Evolutionary conservation across 2,797 vertebrate species (phyloP).

Genomic region (Stomatorhinus walkeri): DNA sequence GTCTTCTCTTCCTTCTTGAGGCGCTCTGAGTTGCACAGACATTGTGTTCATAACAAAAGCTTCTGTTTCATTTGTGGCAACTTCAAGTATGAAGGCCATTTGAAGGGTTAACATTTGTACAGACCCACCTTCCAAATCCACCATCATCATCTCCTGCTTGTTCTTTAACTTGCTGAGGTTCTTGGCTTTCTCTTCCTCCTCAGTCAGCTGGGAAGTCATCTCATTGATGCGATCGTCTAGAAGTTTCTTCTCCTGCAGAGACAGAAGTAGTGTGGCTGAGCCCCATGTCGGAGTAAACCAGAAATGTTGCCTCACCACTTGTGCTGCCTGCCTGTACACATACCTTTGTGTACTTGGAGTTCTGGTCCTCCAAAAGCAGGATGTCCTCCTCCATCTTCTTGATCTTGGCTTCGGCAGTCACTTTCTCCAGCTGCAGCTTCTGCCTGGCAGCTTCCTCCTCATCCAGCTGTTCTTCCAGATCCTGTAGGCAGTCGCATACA

Average conservation of each 20-base stretch:
- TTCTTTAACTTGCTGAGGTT: conserved; percentile 92
- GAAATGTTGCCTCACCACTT: neutral
- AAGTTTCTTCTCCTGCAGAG: conserved; percentile 84
- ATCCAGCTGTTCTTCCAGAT: conserved; percentile 91
- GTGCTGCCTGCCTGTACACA: conserved; percentile 13
- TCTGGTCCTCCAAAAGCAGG: conserved; percentile 88
- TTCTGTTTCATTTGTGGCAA: neutral
- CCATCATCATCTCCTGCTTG: conserved; percentile 98
- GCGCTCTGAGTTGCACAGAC: conserved; percentile 64
- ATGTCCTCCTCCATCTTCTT: conserved; percentile 98
- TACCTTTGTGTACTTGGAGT: conserved; percentile 93
- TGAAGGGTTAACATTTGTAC: neutral
- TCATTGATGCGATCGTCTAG: conserved; percentile 85
- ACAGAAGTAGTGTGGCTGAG: neutral
- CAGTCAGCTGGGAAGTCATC: conserved; percentile 82
- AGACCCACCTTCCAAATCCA: conserved; percentile 83
- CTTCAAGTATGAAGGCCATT: neutral
- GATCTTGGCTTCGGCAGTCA: conserved; percentile 91
- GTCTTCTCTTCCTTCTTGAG: conserved; percentile 97
- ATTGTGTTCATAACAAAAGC: neutral
- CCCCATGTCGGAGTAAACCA: neutral
- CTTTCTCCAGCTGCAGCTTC: conserved; percentile 94
- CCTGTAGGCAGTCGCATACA: conserved; percentile 51
- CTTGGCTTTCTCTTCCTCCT: conserved; percentile 97
- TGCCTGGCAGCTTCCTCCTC: conserved; percentile 94